Evolutionary conservation across 35 echinoderm and acorn worm genomes (phyloP).

Genomic region (Strongylocentrotus purpuratus): DNA sequence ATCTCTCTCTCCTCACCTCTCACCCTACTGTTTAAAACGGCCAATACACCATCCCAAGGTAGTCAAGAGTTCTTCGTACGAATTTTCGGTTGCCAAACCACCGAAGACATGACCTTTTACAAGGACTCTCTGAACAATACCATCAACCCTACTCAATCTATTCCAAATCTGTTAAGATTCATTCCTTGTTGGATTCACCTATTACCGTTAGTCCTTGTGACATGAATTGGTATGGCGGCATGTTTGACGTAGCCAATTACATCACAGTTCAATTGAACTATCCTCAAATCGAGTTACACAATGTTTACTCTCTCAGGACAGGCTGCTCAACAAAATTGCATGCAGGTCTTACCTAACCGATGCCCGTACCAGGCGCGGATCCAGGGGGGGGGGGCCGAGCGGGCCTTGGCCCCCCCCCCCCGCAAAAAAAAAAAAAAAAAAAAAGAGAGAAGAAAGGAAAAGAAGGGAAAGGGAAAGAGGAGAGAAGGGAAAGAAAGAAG

Average conservation of each 20-base stretch:
- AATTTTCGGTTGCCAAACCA: neutral
- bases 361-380: neutral
- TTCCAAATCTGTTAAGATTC: neutral
- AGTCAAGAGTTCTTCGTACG: neutral
- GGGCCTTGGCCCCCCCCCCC: no score
- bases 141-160: neutral
- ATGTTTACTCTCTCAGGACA: neutral
- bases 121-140: neutral
- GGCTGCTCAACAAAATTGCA: neutral
- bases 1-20: neutral
- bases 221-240: constrained; percentile 10
- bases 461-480: no score
- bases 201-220: neutral
- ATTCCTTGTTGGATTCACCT: neutral
- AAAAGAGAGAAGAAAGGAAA: no score
- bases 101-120: neutral
- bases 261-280: constrained; percentile 31
- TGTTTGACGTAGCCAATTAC: constrained; percentile 35
- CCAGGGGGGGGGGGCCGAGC: no score
- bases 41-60: neutral
- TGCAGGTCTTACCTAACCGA: neutral
- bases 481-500: no score
- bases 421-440: no score
- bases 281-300: neutral
- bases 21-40: neutral